Percentiles rank a stretch among this genome's conserved stretches.
These are phyloP conservation scores for Potamarius usumacintae DNA, from an alignment of 2,113 vertebrate genomes.

Conservation along the genomic window DNA sequence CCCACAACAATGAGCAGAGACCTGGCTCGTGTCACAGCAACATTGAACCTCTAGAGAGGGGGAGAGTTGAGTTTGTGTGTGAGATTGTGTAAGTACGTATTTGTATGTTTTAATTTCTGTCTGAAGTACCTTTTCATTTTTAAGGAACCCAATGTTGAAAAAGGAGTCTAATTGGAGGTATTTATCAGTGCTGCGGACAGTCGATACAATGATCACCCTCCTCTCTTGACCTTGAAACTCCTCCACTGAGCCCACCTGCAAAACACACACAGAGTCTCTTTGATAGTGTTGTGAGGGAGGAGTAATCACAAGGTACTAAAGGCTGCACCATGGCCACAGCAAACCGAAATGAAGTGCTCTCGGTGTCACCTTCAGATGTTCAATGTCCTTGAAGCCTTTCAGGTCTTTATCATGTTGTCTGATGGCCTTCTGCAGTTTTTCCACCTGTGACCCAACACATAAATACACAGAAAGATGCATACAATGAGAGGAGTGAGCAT, in stretches of 20 bases:
- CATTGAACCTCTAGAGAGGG: slow-evolving; percentile 83
- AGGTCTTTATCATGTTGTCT: slow-evolving; percentile 66
- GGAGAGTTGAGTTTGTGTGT: background rate
- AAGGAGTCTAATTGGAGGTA: slow-evolving; percentile 71
- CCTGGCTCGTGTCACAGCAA: slow-evolving; percentile 91
- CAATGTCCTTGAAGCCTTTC: slow-evolving; percentile 61
- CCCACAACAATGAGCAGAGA: slow-evolving; percentile 89
- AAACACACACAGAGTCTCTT: slow-evolving; percentile 30
- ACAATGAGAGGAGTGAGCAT: background rate
- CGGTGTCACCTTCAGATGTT: slow-evolving; percentile 78
- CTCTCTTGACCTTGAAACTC: slow-evolving; percentile 96
- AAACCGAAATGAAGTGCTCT: background rate
- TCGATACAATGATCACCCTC: slow-evolving; percentile 84
- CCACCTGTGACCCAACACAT: slow-evolving; percentile 74
- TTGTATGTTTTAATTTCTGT: background rate
- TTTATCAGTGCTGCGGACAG: slow-evolving; percentile 81
- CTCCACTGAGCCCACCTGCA: slow-evolving; percentile 92
- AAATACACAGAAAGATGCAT: background rate
- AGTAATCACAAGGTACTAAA: background rate
- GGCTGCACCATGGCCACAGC: background rate
- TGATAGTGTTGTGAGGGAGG: background rate
- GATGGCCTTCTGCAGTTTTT: slow-evolving; percentile 85
- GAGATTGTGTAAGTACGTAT: background rate
- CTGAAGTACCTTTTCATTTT: slow-evolving; percentile 83
- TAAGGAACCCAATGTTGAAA: slow-evolving; percentile 90